phyloP scores from a whole-genome alignment of 2,888 invertebrate species.

The Smittia aterrima region DNA sequence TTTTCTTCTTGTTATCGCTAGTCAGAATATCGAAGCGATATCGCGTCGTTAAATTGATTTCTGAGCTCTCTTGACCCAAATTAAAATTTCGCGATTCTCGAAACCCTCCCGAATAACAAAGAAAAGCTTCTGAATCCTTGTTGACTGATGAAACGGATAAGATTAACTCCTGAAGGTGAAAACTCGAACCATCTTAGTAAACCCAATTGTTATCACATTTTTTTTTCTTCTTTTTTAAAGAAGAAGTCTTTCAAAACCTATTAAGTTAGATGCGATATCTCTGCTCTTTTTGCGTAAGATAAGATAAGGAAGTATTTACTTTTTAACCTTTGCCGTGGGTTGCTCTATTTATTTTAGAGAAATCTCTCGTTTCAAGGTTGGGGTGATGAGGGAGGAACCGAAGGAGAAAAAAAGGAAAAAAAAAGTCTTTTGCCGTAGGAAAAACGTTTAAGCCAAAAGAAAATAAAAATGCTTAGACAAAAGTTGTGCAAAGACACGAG shows the following conservation, averaged over 20 bases:
- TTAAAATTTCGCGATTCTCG: neutral
- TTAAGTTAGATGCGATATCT: conserved; percentile 1
- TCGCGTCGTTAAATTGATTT: conserved; percentile 12
- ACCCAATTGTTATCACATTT: neutral
- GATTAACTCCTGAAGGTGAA: neutral
- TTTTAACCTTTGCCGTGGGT: conserved; percentile 1
- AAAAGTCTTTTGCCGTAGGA: neutral
- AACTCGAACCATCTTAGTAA: neutral
- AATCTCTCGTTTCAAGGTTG: neutral
- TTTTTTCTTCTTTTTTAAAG: no score
- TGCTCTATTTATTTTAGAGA: conserved; percentile 10
- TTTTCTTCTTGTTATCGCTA: neutral
- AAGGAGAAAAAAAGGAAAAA: neutral
- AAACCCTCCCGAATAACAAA: no score
- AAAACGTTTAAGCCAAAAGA: neutral
- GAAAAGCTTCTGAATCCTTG: neutral
- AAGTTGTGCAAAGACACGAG: conserved; percentile 11
- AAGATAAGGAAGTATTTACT: conserved; percentile 10
- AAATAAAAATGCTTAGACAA: neutral
- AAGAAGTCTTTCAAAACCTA: neutral
- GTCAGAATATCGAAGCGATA: neutral
- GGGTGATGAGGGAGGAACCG: neutral
- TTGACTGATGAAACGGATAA: neutral
- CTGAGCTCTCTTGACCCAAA: conserved; percentile 16
- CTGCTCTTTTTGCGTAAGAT: neutral